Conservation (phyloP, 2,113 vertebrate genomes). For the Phyllopteryx taeniolatus region DNA sequence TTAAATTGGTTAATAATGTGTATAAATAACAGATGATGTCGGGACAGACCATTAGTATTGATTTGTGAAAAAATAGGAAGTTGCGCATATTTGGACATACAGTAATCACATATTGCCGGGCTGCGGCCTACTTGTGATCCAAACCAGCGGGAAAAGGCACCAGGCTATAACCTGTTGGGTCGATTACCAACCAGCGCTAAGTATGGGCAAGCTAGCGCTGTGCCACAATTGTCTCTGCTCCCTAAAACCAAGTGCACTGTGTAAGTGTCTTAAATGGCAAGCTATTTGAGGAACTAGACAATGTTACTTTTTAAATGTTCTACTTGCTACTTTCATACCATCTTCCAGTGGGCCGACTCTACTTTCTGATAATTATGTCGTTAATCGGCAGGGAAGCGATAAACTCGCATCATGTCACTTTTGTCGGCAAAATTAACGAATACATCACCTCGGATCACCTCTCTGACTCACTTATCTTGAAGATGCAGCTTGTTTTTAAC, state of each 20-base stretch:
- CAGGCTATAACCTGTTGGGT: not conserved
- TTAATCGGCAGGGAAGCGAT: not conserved
- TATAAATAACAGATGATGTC: too few species aligned
- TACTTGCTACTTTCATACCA: too few species aligned
- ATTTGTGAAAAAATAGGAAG: not conserved
- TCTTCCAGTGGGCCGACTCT: too few species aligned
- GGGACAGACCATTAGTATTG: too few species aligned
- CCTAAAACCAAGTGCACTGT: not conserved
- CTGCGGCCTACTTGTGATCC: not conserved
- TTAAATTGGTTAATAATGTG: too few species aligned
- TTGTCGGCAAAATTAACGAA: slow-evolving; percentile 12
- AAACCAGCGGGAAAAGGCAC: not conserved
- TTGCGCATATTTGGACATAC: not conserved
- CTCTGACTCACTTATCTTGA: not conserved
- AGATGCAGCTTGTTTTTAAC: slow-evolving; percentile 7
- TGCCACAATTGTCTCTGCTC: not conserved
- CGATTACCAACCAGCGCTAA: not conserved
- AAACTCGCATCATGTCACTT: slow-evolving; percentile 22
- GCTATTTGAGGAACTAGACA: too few species aligned
- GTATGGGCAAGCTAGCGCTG: not conserved
- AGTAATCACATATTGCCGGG: too few species aligned
- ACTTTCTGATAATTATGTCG: not conserved
- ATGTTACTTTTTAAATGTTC: too few species aligned
- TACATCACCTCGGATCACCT: slow-evolving; percentile 3
- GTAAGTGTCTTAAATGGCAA: too few species aligned